phyloP scores from a whole-genome alignment of 2,888 invertebrate genomes.

The Cyaniris semiargus region DNA sequence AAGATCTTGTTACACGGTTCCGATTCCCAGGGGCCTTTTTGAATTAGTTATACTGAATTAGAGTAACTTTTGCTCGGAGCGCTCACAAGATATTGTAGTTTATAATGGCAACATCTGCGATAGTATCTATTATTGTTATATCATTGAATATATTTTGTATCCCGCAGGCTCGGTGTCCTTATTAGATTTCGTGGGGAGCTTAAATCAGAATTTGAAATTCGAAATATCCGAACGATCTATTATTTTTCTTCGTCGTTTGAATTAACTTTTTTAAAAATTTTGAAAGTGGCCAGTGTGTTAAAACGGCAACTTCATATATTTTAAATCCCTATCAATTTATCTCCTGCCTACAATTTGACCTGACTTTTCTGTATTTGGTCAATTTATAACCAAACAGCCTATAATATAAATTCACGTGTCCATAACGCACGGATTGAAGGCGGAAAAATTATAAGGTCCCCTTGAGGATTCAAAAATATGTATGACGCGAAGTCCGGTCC shows the following conservation, averaged over 20 bases:
- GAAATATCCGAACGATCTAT: neutral
- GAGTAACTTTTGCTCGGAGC: slow-evolving; percentile 1
- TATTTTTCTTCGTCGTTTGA: neutral
- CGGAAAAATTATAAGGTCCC: neutral
- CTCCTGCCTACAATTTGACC: neutral
- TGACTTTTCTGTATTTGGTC: neutral
- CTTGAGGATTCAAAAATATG: slow-evolving; percentile 24
- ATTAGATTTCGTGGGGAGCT: neutral
- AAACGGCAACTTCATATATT: too few species aligned
- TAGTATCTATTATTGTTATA: slow-evolving; percentile 9
- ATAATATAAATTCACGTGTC: neutral
- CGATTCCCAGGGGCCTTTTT: slow-evolving; percentile 26
- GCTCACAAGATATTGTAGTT: neutral
- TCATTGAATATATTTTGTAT: slow-evolving; percentile 18
- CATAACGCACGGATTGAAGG: neutral
- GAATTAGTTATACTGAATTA: slow-evolving; percentile 16
- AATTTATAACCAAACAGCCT: neutral
- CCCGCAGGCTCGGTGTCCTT: neutral
- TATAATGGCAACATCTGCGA: slow-evolving; percentile 15
- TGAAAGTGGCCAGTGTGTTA: too few species aligned
- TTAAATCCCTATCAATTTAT: neutral
- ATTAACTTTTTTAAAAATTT: neutral
- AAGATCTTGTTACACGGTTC: slow-evolving; percentile 27
- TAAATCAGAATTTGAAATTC: neutral
- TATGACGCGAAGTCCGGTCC: slow-evolving; percentile 25